Conservation (phyloP, 2,888 invertebrate genomes). For the Metopia argyrocephala region DNA sequence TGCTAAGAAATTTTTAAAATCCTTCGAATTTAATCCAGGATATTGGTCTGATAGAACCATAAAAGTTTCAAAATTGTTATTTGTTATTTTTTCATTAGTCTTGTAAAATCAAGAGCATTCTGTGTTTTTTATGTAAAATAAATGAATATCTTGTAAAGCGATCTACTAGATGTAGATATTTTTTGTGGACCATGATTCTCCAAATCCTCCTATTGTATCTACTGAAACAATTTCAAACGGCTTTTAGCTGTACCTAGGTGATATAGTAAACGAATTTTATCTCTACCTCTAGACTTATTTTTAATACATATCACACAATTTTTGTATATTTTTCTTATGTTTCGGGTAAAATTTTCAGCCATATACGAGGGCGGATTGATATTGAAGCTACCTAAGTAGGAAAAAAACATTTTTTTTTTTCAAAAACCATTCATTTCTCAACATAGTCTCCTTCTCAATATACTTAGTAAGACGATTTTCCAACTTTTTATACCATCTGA, state of each 20-base stretch:
- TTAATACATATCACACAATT: conserved; percentile 45
- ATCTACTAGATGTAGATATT: conserved; percentile 70
- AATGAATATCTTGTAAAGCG: conserved; percentile 70
- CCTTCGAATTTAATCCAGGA: conserved; percentile 70
- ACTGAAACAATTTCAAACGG: conserved; percentile 71
- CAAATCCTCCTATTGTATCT: conserved; percentile 72
- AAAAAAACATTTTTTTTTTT: not conserved
- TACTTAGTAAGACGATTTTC: too few species aligned
- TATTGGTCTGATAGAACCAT: conserved; percentile 68
- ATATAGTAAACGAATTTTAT: conserved; percentile 56
- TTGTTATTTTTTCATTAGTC: conserved; percentile 63
- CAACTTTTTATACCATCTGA: too few species aligned
- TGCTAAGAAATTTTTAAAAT: conserved; percentile 69
- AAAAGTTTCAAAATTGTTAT: conserved; percentile 55
- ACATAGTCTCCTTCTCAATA: too few species aligned
- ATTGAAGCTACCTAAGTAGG: conserved; percentile 27
- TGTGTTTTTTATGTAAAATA: conserved; percentile 53
- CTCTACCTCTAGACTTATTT: conserved; percentile 51
- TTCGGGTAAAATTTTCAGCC: conserved; percentile 47
- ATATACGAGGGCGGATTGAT: conserved; percentile 31
- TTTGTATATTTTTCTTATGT: conserved; percentile 55
- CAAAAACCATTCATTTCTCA: too few species aligned
- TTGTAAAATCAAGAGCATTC: conserved; percentile 68
- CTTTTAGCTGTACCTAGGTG: conserved; percentile 59
- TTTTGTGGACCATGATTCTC: conserved; percentile 70